phyloP scores from a whole-genome alignment of 2,888 invertebrate genomes.

The Metallyticus violacea region DNA sequence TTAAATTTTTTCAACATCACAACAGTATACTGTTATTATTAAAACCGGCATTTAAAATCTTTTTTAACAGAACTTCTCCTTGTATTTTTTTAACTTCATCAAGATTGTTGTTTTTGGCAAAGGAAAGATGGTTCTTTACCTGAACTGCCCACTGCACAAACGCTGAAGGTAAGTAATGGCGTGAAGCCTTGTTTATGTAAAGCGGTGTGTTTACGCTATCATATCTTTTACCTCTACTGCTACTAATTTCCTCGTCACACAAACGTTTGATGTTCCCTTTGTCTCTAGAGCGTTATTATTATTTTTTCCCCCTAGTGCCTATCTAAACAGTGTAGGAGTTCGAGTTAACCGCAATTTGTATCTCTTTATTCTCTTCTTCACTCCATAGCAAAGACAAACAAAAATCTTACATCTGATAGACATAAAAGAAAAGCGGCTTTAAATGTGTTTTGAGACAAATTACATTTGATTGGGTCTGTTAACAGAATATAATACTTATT shows the following conservation, averaged over 20 bases:
- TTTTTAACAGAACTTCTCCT: too few species aligned
- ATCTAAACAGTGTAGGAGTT: background rate
- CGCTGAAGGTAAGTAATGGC: background rate
- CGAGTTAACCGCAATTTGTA: background rate
- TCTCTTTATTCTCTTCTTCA: background rate
- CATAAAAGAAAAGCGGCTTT: background rate
- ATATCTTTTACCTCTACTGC: background rate
- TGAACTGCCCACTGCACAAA: too few species aligned
- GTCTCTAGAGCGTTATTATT: background rate
- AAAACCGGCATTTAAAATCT: too few species aligned
- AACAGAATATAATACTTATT: background rate
- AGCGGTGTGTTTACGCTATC: background rate
- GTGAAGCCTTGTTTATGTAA: background rate
- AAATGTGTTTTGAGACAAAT: background rate
- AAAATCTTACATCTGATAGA: background rate
- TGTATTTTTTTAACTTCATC: too few species aligned
- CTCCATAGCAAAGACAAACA: background rate
- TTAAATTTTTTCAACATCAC: too few species aligned
- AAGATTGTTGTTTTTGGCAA: background rate
- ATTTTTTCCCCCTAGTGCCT: background rate
- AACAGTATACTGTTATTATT: too few species aligned
- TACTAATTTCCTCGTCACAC: background rate
- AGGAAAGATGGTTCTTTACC: background rate
- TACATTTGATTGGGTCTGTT: background rate
- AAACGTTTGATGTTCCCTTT: background rate